Base-by-base conservation (phyloP, 1,140 invertebrate genomes). In the Contarinia nasturtii region DNA sequence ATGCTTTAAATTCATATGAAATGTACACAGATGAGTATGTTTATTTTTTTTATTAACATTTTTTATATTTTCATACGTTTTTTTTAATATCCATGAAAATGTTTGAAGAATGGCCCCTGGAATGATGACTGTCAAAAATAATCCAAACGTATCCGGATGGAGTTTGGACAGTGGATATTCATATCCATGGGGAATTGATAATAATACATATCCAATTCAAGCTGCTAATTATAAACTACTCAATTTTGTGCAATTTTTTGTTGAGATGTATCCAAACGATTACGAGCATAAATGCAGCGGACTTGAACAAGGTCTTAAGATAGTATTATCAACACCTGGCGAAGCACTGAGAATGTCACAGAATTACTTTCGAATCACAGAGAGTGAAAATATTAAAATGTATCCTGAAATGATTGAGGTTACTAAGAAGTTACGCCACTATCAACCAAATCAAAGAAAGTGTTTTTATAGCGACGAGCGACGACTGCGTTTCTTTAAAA, bases 371-470 rank as follows among this genome's bases (percentile, higher is more conserved):
- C 37, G 37, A 40, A 18, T 40, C 7, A 3, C 37, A 40, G 3
- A n/a, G n/a, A n/a, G n/a, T n/a, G n/a, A n/a, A 5, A 5, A 3
- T 0, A 68, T 74, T 10, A 68, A 69, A 2, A 69, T 77, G 5
- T 73, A 73, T 55, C 74, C 74, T 1, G 71, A 68, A 47, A 74
- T 76, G 70, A 76, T 76, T 63, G 73, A 70, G 5, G 76, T 73
- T 12, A 73, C 71, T 0, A 59, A 64, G 33, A 65, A 64, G 22
- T 54, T 74, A 2, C 54, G 51, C 21, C 54, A 61, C 3, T 72
- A 72, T 44, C 54, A 61, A 33, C 63, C 71, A 4, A 46, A 60
- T 12, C 67, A 67, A 40, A 3, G 37, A 3, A n/a, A 18, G 17
- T 40, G 37, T 40, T 40, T 40, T 18, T 40, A 40, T 18, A 4